Evolutionary conservation across 2,797 vertebrate species (phyloP).

Genomic region (Remorina albescens): DNA sequence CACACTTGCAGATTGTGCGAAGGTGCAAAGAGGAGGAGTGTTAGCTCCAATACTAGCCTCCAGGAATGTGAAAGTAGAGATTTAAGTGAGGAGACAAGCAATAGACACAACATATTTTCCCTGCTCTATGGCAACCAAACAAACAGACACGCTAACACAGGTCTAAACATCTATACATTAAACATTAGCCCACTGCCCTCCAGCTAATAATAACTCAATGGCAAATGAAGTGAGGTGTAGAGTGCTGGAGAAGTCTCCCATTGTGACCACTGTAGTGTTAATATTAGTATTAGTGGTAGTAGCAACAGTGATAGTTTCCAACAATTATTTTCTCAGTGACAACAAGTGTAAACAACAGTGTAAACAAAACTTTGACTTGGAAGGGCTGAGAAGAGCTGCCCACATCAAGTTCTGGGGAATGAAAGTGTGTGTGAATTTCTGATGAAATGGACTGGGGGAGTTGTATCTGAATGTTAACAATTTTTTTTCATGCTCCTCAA

Average conservation of each 20-base stretch:
- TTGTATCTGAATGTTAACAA: no score
- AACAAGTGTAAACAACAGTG: no score
- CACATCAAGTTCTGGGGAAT: neutral
- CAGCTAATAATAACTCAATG: slow-evolving; percentile 50
- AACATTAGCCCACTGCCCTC: slow-evolving; percentile 42
- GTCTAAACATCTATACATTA: slow-evolving; percentile 46
- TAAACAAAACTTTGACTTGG: neutral
- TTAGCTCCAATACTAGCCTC: slow-evolving; percentile 70
- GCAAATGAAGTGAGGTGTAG: slow-evolving; percentile 31
- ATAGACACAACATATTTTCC: slow-evolving; percentile 68
- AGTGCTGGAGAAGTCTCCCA: slow-evolving; percentile 3
- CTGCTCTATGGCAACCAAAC: slow-evolving; percentile 64
- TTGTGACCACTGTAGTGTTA: slow-evolving; percentile 2
- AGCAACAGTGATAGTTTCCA: neutral
- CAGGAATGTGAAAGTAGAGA: slow-evolving; percentile 77
- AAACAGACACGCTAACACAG: slow-evolving; percentile 55
- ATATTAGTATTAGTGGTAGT: neutral
- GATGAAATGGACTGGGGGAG: neutral
- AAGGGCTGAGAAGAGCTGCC: neutral
- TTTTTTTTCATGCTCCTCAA: no score
- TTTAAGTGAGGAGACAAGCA: slow-evolving; percentile 77
- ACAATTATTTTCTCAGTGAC: neutral
- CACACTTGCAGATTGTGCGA: slow-evolving; percentile 38
- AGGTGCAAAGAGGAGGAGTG: slow-evolving; percentile 72
- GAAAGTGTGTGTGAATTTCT: neutral